phyloP scores from a whole-genome alignment of 2,113 vertebrate species.

The Silurus glanis region DNA sequence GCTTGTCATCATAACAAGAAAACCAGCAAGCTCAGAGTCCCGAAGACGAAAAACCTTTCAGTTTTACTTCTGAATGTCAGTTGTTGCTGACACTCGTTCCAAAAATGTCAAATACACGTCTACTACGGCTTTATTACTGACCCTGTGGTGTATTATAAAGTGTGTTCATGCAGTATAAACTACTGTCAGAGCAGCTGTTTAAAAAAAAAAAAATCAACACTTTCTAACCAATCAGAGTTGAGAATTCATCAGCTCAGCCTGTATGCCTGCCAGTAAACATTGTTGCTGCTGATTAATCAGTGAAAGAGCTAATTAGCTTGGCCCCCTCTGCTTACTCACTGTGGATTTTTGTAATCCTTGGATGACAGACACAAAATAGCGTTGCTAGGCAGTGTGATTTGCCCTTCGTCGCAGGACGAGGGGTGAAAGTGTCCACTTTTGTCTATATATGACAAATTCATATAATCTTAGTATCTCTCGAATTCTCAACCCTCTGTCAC shows the following conservation, averaged over 20 bases:
- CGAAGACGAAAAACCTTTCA: not conserved
- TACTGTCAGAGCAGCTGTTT: not conserved
- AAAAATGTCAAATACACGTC: not conserved
- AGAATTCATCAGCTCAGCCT: not conserved
- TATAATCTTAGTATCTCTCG: not conserved
- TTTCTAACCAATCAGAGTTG: not conserved
- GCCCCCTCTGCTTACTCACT: not conserved
- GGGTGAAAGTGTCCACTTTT: not conserved
- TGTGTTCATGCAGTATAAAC: not conserved
- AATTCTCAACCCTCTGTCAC: not conserved
- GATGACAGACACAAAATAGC: constrained; percentile 14
- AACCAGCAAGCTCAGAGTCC: not conserved
- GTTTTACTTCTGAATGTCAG: not conserved
- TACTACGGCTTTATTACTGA: not conserved
- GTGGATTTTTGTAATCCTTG: not conserved
- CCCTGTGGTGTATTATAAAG: not conserved
- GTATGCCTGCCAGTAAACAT: not conserved
- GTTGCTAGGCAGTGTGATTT: constrained; percentile 69
- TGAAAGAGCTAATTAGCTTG: not conserved
- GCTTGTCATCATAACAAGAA: not conserved
- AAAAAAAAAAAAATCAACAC: not conserved
- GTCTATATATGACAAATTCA: not conserved
- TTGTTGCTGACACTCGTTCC: not conserved
- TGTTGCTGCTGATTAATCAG: not conserved
- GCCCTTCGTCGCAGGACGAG: constrained; percentile 33